A percentile compares a stretch with the other conserved stretches of the same genome.
Conservation (phyloP, 2,113 vertebrate species). For the Gambusia holbrooki region DNA sequence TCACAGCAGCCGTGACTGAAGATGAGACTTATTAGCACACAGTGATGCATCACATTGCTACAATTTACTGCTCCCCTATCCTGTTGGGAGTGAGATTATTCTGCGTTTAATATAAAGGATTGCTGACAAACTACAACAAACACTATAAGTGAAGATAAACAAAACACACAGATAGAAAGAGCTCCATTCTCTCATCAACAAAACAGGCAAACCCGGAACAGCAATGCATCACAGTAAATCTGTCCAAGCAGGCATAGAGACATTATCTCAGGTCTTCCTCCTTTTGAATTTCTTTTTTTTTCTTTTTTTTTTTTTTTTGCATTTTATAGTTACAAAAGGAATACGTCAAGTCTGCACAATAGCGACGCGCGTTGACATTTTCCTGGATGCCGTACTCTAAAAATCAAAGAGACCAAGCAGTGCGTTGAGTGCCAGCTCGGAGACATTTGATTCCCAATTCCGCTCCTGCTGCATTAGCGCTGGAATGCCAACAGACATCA, state of each 20-base stretch:
- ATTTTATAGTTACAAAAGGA: conserved; percentile 70
- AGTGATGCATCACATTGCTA: conserved; percentile 38
- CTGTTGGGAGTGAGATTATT: conserved; percentile 31
- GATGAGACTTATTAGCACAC: conserved; percentile 48
- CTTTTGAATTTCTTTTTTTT: conserved; percentile 46
- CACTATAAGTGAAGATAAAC: conserved; percentile 1
- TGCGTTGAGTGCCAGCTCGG: conserved; percentile 71
- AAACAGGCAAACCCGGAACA: conserved; percentile 22
- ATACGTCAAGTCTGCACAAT: conserved; percentile 73
- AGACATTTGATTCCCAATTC: conserved; percentile 77
- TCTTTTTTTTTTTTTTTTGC: conserved; percentile 55
- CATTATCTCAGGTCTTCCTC: conserved; percentile 57
- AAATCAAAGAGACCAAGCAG: conserved; percentile 77
- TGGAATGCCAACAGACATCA: conserved; percentile 72
- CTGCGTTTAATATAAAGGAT: conserved; percentile 31
- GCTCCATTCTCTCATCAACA: conserved; percentile 17
- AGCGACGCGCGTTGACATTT: conserved; percentile 70
- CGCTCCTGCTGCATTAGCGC: conserved; percentile 66
- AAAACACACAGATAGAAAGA: conserved; percentile 4
- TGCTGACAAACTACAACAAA: background rate
- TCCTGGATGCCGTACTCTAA: conserved; percentile 72
- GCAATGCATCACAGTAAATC: conserved; percentile 39
- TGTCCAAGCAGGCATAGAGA: conserved; percentile 53
- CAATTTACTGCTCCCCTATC: conserved; percentile 26
- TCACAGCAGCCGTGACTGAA: conserved; percentile 34